Conservation (phyloP, 1,140 invertebrate species). For the Nymphalis io region DNA sequence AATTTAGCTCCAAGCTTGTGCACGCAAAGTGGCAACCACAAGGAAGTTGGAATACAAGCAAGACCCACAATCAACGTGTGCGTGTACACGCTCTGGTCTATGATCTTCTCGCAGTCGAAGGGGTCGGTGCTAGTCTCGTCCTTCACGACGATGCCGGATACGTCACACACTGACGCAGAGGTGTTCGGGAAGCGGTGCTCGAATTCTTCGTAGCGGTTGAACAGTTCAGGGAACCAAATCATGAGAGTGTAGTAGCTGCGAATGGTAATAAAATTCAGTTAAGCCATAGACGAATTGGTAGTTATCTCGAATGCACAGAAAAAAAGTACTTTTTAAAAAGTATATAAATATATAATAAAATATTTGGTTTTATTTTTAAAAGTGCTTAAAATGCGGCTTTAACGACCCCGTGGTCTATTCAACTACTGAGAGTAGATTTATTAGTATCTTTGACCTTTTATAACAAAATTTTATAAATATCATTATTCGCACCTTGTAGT, state of each 20-base stretch:
- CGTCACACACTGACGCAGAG: conserved; percentile 86
- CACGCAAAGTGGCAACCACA: conserved; percentile 87
- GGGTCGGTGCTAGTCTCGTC: conserved; percentile 70
- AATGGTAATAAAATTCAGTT: conserved; percentile 1
- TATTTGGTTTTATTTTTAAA: too few relatives aligned
- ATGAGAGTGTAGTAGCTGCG: conserved; percentile 90
- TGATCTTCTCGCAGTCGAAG: conserved; percentile 81
- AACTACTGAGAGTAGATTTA: background rate
- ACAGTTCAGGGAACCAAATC: conserved; percentile 92
- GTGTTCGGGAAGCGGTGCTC: conserved; percentile 83
- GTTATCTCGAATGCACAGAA: too few relatives aligned
- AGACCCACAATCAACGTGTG: conserved; percentile 88
- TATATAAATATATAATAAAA: too few relatives aligned
- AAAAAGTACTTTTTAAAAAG: too few relatives aligned
- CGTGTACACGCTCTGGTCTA: conserved; percentile 84
- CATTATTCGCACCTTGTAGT: conserved; percentile 82
- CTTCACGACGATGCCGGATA: conserved; percentile 81
- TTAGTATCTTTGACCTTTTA: too few relatives aligned
- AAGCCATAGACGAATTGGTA: background rate
- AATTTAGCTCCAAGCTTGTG: conserved; percentile 87
- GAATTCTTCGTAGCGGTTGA: conserved; percentile 87
- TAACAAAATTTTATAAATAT: background rate
- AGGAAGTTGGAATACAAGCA: conserved; percentile 87
- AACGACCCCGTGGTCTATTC: too few relatives aligned
- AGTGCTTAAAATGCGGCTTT: too few relatives aligned